phyloP scores from a whole-genome alignment of 2,113 vertebrate species.

The Cygnus buccinator region DNA sequence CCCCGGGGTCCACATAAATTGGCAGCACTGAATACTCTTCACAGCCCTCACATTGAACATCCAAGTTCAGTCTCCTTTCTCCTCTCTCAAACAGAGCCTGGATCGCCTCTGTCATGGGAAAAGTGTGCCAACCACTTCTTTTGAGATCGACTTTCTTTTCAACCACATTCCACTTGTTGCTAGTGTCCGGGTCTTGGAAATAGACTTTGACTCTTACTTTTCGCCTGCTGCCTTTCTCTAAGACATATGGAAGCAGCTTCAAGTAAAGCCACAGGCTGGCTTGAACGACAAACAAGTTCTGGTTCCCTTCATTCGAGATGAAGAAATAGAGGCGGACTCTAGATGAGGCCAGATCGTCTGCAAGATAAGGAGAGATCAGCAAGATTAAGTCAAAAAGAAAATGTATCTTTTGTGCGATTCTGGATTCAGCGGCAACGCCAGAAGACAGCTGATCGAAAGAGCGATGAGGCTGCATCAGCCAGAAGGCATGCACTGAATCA shows the following conservation, averaged over 20 bases:
- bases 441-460: background rate
- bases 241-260: conserved; percentile 88
- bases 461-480: conserved; percentile 13
- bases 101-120: conserved; percentile 92
- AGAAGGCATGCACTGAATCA: conserved; percentile 47
- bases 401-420: conserved; percentile 24
- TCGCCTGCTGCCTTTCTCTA: conserved; percentile 90
- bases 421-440: conserved; percentile 11
- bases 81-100: conserved; percentile 89
- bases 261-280: conserved; percentile 98
- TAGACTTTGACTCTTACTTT: conserved; percentile 93
- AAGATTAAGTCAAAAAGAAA: conserved; percentile 71
- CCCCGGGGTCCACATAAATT: conserved; percentile 88
- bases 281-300: conserved; percentile 95
- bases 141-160: conserved; percentile 97
- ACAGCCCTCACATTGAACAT: conserved; percentile 93
- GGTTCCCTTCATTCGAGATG: conserved; percentile 97
- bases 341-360: conserved; percentile 89
- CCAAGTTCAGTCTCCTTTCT: conserved; percentile 90
- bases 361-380: conserved; percentile 69
- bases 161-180: conserved; percentile 87
- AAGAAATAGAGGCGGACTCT: conserved; percentile 91
- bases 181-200: conserved; percentile 85
- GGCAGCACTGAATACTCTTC: conserved; percentile 87
- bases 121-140: conserved; percentile 97